Conservation (phyloP, 2,113 vertebrate species). For the Myrmecophaga tridactyla region DNA sequence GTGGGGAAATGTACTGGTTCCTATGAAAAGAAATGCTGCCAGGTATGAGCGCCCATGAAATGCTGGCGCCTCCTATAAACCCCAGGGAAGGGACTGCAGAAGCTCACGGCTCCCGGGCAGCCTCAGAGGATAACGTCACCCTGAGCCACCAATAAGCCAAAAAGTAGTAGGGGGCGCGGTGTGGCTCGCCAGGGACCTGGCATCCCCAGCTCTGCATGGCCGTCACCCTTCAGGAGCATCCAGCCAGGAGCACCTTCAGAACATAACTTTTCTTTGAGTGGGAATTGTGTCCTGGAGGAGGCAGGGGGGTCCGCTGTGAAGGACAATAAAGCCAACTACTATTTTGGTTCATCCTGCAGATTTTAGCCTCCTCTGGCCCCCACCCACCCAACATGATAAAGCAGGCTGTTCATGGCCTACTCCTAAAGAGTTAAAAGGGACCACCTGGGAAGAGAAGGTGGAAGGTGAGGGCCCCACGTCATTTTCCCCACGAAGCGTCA, state of each 20-base stretch:
- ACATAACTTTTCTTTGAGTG: accelerated
- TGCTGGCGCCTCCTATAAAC: neutral
- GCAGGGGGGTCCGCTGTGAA: too few species aligned
- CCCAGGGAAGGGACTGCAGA: neutral
- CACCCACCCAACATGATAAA: neutral
- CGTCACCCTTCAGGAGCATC: accelerated
- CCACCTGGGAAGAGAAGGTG: accelerated
- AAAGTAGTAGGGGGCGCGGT: accelerated
- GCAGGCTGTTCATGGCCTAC: neutral
- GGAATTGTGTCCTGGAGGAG: accelerated
- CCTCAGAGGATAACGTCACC: accelerated
- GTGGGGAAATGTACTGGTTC: accelerated
- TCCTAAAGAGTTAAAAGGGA: neutral
- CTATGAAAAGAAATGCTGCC: accelerated
- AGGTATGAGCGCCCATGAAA: neutral
- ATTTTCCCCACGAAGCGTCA: neutral
- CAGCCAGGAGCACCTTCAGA: accelerated
- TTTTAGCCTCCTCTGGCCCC: neutral
- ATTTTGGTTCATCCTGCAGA: neutral
- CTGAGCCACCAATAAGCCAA: accelerated
- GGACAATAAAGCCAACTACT: neutral
- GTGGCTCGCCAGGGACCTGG: accelerated
- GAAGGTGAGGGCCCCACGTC: neutral
- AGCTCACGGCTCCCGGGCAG: too few species aligned
- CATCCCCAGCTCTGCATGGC: accelerated